These are phyloP conservation scores for Hycleus cichorii DNA, from an alignment of 1,140 invertebrate species.

Conservation along the genomic window DNA sequence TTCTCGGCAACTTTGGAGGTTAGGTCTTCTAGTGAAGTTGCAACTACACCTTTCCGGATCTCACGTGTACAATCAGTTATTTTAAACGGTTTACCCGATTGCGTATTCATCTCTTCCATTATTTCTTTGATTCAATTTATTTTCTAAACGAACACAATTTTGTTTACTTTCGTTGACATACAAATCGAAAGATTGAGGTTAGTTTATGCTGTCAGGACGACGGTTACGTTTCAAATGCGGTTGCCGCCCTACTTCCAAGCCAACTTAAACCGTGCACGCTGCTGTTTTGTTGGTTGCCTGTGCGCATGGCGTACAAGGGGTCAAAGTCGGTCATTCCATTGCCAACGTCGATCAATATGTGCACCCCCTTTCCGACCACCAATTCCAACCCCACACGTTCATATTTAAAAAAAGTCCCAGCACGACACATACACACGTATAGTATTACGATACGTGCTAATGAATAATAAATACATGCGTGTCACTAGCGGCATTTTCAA, in stretches of 20 bases:
- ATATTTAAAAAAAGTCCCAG: no score
- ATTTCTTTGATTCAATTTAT: neutral
- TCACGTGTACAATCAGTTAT: slow-evolving; percentile 65
- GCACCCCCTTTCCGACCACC: no score
- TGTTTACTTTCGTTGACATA: neutral
- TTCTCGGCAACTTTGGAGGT: slow-evolving; percentile 62
- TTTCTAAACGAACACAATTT: neutral
- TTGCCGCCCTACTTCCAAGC: slow-evolving; percentile 20
- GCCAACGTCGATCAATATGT: neutral
- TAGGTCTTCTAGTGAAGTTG: slow-evolving; percentile 65
- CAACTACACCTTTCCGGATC: slow-evolving; percentile 71
- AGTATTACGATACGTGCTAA: no score
- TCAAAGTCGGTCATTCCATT: slow-evolving; percentile 17
- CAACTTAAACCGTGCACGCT: neutral
- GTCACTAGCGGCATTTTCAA: no score
- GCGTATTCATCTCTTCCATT: slow-evolving; percentile 33
- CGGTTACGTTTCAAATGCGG: slow-evolving; percentile 17
- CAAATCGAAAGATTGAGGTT: neutral
- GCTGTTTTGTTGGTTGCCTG: slow-evolving; percentile 15
- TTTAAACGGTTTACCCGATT: slow-evolving; percentile 51
- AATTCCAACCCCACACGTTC: no score
- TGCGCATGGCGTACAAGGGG: slow-evolving; percentile 24
- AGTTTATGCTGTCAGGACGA: neutral
- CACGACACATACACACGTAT: no score
- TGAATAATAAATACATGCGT: no score